Base-by-base conservation (phyloP, 2,888 invertebrate species). In the Myopa testacea region DNA sequence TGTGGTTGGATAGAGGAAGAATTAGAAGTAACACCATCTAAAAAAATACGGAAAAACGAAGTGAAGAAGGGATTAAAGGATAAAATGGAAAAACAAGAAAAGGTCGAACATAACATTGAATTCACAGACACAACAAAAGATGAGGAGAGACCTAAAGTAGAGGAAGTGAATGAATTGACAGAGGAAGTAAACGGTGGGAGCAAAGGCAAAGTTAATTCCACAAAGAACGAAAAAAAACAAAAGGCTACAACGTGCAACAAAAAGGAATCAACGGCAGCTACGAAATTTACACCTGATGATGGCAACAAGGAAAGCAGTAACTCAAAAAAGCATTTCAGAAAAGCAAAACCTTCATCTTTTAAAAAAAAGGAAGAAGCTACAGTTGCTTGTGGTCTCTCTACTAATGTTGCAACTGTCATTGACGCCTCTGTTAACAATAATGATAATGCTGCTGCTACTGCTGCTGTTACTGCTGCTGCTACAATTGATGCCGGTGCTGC, bases 1-100 rank as follows among this genome's bases (percentile, higher is more conserved):
- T 81, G 83, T 4, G 83, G 81, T 7, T 86, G 87, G 85, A 71
- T 87, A 6, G 86, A 87, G 12, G 88, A 88, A 68, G 82, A 87
- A 40, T 80, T 85, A 1, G 81, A 82, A 62, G 81, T 78, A 52
- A 80, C 81, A 0, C 79, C 78, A 55, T 78, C 79, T 2, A 84
- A 77, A 40, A 79, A 71, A 73, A 80, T 52, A 70, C 16, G 38
- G 82, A 78, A 79, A n/a, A 63, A 38, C 4, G 69, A 75, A 72
- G 6, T 55, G 19, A 77, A 77, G 6, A 58, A 55, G n/a, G 34
- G 55, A 72, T 26, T 16, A 38, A 16, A 60, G 12, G 3, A 60
- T 19, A 45, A 60, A 16, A n/a, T n/a, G 6, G 75, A 72, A 67
- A 7, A 45, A 16, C 37, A 34, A 76, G 60, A 67, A 75, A 63